Percentiles rank a stretch among this genome's conserved stretches.
Evolutionary conservation across 2,113 vertebrate species (phyloP).

Genomic region (Mohoua ochrocephala): DNA sequence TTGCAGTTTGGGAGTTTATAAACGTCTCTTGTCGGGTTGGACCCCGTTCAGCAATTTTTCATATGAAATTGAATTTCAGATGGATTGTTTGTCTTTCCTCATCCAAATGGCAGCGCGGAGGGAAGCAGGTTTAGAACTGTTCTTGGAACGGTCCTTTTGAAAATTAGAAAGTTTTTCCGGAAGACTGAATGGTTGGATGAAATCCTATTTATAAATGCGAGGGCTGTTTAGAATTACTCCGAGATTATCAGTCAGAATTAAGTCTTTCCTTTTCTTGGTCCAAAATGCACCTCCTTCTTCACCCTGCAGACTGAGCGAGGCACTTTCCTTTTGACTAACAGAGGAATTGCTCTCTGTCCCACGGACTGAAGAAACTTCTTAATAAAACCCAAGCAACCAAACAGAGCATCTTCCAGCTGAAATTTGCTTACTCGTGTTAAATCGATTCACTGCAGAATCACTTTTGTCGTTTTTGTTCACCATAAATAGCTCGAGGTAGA

Average conservation of each 20-base stretch:
- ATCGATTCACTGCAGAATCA: not conserved
- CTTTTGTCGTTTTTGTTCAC: not conserved
- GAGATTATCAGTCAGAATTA: constrained; percentile 1
- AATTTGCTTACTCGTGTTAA: not conserved
- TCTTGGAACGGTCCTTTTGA: not conserved
- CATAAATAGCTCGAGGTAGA: not conserved
- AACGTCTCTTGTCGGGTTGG: not conserved
- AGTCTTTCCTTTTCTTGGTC: not conserved
- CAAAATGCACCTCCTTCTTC: not conserved
- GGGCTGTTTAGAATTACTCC: not conserved
- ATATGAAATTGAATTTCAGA: not conserved
- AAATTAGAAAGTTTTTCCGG: not conserved
- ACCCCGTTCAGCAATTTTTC: not conserved
- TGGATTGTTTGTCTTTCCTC: constrained; percentile 8
- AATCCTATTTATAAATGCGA: not conserved
- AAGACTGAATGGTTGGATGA: constrained; percentile 1
- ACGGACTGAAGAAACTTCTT: not conserved
- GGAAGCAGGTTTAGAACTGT: constrained; percentile 4
- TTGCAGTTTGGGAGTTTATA: not conserved
- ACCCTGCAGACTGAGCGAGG: not conserved
- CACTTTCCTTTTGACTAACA: not conserved
- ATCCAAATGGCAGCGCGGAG: not conserved
- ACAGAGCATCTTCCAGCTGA: not conserved
- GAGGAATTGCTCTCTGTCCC: not conserved
- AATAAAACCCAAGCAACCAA: not conserved